Base-by-base conservation (phyloP, 2,797 vertebrate genomes). In the Anabacerthia variegaticeps region DNA sequence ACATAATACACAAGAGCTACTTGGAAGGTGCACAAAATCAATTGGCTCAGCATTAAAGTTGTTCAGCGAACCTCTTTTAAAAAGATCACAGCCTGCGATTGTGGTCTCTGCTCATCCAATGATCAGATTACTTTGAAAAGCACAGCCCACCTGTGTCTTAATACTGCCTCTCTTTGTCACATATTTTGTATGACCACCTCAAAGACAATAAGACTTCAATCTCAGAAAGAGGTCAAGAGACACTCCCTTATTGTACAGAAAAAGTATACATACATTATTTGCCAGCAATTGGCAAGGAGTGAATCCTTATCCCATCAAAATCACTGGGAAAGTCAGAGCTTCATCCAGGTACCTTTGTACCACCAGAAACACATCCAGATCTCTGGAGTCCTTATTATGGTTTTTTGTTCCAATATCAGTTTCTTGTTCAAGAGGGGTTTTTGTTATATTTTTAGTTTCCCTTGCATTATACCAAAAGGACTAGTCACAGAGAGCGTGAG, bases 11-110 rank as follows among this genome's bases (percentile, higher is more conserved):
- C 65, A 54, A 94, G 66, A 92, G 24, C 44, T 84, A 92, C 43
- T 77, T 91, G 59, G 63, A 87, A 95, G 36, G 72, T 48, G 13
- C 62, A 94, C 63, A 90, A 58, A 85, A 96, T 93, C 92, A 84
- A 77, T 68, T 82, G 32, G 58, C 73, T 92, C 23, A 41, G 41
- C 37, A 69, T 9, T 63, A 34, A 69, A 71, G 51, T 83, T 54
- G 34, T 48, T 92, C n/a, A 9, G 32, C 66, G 16, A 20, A 6
- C 27, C 32, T 49, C 11, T 32, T 46, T 77, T 74, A 28, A 68
- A 90, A 81, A 37, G 39, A 54, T 55, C 56, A 11, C 3, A 65
- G 72, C 67, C 20, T 34, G 26, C 92, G 39, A 46, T 61, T 67
- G 52, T 78, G 22, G 3, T 82, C 23, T 74, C 37, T 62, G 49